These are phyloP conservation scores for Pipistrellus pygmaeus DNA, from an alignment of 2,797 vertebrate species.

Conservation along the genomic window DNA sequence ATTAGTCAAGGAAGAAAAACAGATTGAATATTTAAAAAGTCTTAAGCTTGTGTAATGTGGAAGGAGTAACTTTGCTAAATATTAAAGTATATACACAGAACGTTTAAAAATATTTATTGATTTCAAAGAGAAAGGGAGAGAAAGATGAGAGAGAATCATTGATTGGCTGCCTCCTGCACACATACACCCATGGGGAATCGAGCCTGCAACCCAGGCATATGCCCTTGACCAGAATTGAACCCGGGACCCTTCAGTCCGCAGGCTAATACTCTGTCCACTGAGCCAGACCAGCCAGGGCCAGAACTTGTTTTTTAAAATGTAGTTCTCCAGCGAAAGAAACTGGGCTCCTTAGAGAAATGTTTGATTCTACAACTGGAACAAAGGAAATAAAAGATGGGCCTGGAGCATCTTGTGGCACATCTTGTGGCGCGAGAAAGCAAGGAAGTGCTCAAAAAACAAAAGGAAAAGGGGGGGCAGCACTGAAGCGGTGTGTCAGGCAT, in stretches of 20 bases:
- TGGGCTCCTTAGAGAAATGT: neutral
- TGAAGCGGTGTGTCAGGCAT: neutral
- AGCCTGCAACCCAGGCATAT: no score
- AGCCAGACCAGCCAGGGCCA: no score
- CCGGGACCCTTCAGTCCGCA: no score
- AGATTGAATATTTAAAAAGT: neutral
- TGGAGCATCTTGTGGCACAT: neutral
- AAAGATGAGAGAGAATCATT: no score
- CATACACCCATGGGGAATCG: no score
- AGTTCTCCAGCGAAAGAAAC: neutral
- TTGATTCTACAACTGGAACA: neutral
- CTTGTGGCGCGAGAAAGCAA: neutral
- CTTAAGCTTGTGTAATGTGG: neutral
- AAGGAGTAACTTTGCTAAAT: neutral
- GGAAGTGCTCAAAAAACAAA: neutral
- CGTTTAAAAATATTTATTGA: neutral
- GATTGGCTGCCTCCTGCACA: no score
- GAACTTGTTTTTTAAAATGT: neutral
- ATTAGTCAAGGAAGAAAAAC: neutral
- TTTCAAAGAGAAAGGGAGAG: no score
- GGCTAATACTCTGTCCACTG: no score
- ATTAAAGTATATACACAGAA: neutral
- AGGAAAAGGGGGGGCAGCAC: neutral
- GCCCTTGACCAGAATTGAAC: no score
- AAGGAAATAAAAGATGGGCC: slow-evolving; percentile 18